These are phyloP conservation scores for Melanerpes aurifrons DNA, from an alignment of 2,113 vertebrate genomes.

Conservation along the genomic window DNA sequence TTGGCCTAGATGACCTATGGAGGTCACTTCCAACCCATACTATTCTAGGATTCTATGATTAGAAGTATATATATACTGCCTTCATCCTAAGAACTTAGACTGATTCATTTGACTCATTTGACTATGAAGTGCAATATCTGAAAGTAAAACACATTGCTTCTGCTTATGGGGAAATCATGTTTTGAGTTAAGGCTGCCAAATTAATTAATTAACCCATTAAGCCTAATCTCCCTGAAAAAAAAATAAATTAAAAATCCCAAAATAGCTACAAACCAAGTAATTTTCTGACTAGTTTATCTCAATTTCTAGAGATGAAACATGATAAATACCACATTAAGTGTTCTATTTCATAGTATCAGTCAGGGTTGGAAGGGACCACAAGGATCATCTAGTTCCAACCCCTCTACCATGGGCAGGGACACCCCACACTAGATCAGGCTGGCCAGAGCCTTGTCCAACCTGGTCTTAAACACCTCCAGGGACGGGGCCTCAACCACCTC, in stretches of 20 bases:
- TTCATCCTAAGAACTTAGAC: background rate
- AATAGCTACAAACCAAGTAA: background rate
- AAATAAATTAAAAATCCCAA: background rate
- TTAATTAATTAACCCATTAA: background rate
- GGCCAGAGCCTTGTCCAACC: too few species aligned
- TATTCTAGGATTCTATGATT: background rate
- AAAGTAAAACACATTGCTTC: background rate
- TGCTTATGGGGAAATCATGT: background rate
- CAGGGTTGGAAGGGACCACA: too few species aligned
- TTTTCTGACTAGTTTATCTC: background rate
- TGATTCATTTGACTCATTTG: background rate
- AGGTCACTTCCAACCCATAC: too few species aligned
- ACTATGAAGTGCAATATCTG: background rate
- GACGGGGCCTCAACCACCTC: too few species aligned
- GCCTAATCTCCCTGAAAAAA: background rate
- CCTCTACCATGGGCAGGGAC: too few species aligned
- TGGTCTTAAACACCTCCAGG: too few species aligned
- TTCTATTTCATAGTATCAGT: background rate
- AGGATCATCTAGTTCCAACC: too few species aligned
- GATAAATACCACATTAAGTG: background rate
- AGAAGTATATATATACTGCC: background rate
- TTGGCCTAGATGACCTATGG: too few species aligned
- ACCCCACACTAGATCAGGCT: too few species aligned
- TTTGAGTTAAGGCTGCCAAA: background rate
- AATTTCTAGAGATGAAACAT: conserved; percentile 4